Evolutionary conservation across 2,797 vertebrate genomes (phyloP).

Genomic region (Poeciliopsis gracilis): DNA sequence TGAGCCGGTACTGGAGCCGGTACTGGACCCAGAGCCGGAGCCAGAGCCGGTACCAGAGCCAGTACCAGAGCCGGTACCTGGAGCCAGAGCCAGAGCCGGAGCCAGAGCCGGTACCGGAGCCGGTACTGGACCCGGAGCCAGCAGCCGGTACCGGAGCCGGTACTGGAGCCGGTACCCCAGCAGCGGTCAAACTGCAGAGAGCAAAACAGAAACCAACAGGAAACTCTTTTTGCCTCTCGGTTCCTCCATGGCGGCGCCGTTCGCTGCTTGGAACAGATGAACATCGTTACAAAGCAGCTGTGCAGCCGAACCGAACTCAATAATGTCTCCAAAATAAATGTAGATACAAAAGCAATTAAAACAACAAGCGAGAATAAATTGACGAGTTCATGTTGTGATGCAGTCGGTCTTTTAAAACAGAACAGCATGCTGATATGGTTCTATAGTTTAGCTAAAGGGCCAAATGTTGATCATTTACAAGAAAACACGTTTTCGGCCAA

Average conservation of each 20-base stretch:
- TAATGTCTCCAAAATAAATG: background rate
- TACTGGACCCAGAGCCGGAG: no score
- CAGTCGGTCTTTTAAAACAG: background rate
- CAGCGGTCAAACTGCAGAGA: background rate
- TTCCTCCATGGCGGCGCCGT: no score
- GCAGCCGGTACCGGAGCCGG: no score
- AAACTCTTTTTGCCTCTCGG: background rate
- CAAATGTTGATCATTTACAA: background rate
- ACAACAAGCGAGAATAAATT: background rate
- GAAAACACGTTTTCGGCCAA: background rate
- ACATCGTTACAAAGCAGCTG: background rate
- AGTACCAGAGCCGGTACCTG: no score
- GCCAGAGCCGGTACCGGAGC: no score
- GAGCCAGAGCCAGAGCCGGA: no score
- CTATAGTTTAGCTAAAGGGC: no score
- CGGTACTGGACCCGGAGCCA: no score
- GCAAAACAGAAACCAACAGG: background rate
- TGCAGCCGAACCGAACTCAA: background rate
- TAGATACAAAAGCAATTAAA: background rate
- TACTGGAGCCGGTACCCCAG: no score
- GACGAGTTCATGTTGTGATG: background rate
- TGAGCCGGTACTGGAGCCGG: no score
- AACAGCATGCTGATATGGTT: no score
- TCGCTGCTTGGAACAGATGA: background rate
- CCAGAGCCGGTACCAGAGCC: no score